Evolutionary conservation across 2,797 vertebrate genomes (phyloP), one percentile per base, ranked within the genome.

Genomic region (Tokudaia muenninki): DNA sequence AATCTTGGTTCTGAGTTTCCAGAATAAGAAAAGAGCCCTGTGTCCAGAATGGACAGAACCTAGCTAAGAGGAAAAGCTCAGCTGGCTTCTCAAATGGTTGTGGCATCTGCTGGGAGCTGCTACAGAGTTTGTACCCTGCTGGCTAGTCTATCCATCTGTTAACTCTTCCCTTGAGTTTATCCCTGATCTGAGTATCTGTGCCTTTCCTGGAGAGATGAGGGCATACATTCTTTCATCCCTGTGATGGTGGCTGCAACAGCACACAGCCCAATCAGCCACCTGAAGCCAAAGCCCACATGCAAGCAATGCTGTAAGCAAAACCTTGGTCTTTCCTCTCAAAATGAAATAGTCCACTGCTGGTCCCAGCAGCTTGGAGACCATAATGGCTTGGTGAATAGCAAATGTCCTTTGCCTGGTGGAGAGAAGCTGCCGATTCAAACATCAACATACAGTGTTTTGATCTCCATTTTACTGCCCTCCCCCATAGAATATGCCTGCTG

Each of bases 371-470:
- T 93, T 65, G 75, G 75, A 87, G 67, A 90, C 77, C 80, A 22
- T 78, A 94, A 94, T 47, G 70, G 22, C 67, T 90, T 63, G 50
- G 29, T 90, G 17, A 24, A 74, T 94, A 93, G 90, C 14, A 52
- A 94, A 96, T 94, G 70, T 17, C 31, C 57, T 26, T 80, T 91
- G 79, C 37, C 16, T 52, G 93, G 47, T 41, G 8, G 72, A 93
- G 0, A 61, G 65, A 26, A 95, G 29, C 77, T 90, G 96, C 97
- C 84, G 75, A 75, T 57, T 37, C 67, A 95, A 94, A 93, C 29
- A 75, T 86, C 55, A 90, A 92, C 87, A 94, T 87, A 89, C 26
- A 79, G 14, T 63, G 65, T 59, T 88, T 72, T 41, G 24, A 57
- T 84, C 57, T 92, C 22, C 74, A 61, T 94, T 65, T 86, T 13